Percentiles rank a stretch among this genome's conserved stretches.
phyloP scores from a whole-genome alignment of 2,113 vertebrate species.

The Podarcis cretensis region DNA sequence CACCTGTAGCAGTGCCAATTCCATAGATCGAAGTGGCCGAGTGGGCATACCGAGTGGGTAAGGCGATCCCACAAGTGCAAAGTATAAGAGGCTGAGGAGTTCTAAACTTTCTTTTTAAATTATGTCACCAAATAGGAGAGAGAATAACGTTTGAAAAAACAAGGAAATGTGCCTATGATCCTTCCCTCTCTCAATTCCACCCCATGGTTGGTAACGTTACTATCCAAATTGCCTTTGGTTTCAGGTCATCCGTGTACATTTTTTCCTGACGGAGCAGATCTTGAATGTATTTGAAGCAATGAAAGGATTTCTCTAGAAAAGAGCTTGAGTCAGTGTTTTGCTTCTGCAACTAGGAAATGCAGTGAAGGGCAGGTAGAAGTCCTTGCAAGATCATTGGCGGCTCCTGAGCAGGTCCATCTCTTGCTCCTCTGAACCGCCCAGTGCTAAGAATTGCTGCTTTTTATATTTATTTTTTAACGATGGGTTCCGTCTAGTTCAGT shows the following conservation, averaged over 20 bases:
- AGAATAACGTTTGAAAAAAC: neutral
- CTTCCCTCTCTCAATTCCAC: neutral
- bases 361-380: neutral
- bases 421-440: too few relatives aligned
- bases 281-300: neutral
- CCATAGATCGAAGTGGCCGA: too few relatives aligned
- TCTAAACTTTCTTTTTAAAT: neutral
- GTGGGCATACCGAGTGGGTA: too few relatives aligned
- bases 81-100: too few relatives aligned
- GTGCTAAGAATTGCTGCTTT: too few relatives aligned
- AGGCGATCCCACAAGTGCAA: too few relatives aligned
- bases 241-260: neutral
- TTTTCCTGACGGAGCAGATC: slow-evolving; percentile 14
- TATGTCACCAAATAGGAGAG: neutral
- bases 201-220: neutral
- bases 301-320: neutral
- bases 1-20: too few relatives aligned
- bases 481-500: too few relatives aligned
- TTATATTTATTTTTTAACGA: too few relatives aligned
- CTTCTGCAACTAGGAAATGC: neutral
- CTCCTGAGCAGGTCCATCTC: neutral
- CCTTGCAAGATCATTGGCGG: neutral
- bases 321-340: neutral
- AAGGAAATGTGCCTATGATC: neutral
- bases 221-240: neutral